Evolutionary conservation across 2,888 invertebrate species (phyloP), one percentile per base, ranked within the genome.

Genomic region (Lampropteryx suffumata): DNA sequence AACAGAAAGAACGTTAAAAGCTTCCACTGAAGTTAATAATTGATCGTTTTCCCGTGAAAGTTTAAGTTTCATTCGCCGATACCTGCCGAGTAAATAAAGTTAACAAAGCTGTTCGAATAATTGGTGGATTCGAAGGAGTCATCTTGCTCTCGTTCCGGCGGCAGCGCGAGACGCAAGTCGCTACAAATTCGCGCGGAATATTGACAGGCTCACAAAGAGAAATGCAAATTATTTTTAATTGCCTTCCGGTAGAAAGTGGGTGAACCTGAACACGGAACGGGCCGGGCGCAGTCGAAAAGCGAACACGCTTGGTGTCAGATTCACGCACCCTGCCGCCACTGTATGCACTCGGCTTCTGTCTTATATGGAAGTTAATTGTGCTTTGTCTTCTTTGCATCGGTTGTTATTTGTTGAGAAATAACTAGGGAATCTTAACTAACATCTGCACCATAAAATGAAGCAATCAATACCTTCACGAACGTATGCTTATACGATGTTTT

Each of bases 201-300:
- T 73, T 73, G 68, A 75, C 71, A 67, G 68, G 62, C 67, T 71
- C 73, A 79, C 76, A 80, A 76, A 81, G 83, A 84, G 84, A 86
- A 86, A 86, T 86, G 86, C 81, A 86, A 82, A 86, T 85, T 75
- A 81, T 80, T 84, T 87, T 86, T 87, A 86, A 87, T 85, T 85
- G 83, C 82, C 73, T 82, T 87, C 86, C 84, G 84, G 87, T 87
- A 87, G 88, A 88, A 88, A 88, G 86, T 85, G 73, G 83, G 83
- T 84, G 84, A 83, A 82, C 78, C 79, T 76, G 78, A 81, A 83
- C 79, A 79, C 66, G 69, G 67, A 76, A 75, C 76, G 72, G 77
- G 77, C 75, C 65, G 79, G 70, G 62, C 77, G 72, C 73, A 69
- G 76, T 76, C 79, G 73, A 81, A 79, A 82, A 78, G 70, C 73